These are phyloP conservation scores for Anoplius nigerrimus DNA, from an alignment of 2,888 invertebrate species.

Conservation along the genomic window DNA sequence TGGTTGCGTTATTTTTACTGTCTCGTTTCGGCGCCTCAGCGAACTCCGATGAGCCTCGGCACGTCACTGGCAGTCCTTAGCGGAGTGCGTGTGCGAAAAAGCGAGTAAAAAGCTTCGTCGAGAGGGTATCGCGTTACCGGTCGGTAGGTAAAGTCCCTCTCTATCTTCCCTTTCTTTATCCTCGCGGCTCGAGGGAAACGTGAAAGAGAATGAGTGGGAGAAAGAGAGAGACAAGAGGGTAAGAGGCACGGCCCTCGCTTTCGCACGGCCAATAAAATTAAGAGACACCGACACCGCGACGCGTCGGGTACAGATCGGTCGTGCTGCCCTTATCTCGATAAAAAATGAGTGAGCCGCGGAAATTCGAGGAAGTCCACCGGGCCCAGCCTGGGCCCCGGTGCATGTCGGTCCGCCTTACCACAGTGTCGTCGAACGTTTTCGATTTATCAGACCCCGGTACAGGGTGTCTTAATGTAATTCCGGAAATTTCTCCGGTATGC, in stretches of 20 bases:
- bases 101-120: conserved; percentile 35
- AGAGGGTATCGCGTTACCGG: conserved; percentile 51
- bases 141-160: conserved; percentile 47
- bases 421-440: too few species aligned
- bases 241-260: not conserved
- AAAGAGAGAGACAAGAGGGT: conserved; percentile 13
- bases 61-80: conserved; percentile 40
- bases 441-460: too few species aligned
- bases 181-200: conserved; percentile 18
- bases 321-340: conserved; percentile 14
- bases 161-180: conserved; percentile 25
- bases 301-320: conserved; percentile 24
- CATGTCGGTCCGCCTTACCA: too few species aligned
- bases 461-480: too few species aligned
- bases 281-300: conserved; percentile 48
- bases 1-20: conserved; percentile 54
- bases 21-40: conserved; percentile 43
- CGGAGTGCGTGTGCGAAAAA: conserved; percentile 34
- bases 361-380: not conserved
- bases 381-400: too few species aligned
- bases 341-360: conserved; percentile 19
- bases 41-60: conserved; percentile 33
- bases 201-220: conserved; percentile 20
- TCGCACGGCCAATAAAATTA: conserved; percentile 56
- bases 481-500: too few species aligned